Evolutionary conservation across 2,113 vertebrate species (phyloP).

Genomic region (Sinocyclocheilus anophthalmus): DNA sequence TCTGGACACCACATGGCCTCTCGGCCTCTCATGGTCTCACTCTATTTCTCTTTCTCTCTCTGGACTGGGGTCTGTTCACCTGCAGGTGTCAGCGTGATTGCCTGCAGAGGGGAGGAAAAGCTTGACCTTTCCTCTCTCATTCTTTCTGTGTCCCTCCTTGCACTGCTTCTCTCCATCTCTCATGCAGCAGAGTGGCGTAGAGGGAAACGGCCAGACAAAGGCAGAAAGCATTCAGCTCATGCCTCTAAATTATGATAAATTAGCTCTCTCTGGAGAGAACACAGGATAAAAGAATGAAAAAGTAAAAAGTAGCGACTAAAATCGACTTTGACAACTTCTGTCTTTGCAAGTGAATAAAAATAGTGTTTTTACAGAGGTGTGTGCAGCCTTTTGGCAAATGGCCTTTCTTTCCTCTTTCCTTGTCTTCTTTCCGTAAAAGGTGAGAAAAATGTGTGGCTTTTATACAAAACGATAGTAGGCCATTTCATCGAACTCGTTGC

Average conservation of each 20-base stretch:
- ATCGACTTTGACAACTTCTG: constrained; percentile 59
- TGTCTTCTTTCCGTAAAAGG: constrained; percentile 7
- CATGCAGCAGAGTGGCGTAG: constrained; percentile 35
- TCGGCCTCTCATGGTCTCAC: background rate
- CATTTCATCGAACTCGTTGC: background rate
- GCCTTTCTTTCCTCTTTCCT: background rate
- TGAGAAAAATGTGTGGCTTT: constrained; percentile 22
- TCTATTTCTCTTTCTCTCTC: constrained; percentile 3
- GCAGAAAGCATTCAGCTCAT: constrained; percentile 60
- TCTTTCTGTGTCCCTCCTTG: constrained; percentile 18
- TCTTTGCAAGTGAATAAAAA: constrained; percentile 39
- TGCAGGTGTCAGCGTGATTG: constrained; percentile 32
- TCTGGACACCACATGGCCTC: background rate
- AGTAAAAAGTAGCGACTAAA: constrained; percentile 59
- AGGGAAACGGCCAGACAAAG: constrained; percentile 59
- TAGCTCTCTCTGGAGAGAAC: constrained; percentile 61
- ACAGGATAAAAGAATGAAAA: constrained; percentile 47
- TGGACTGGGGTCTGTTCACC: background rate
- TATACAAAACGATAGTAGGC: constrained; percentile 17
- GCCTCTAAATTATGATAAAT: constrained; percentile 62
- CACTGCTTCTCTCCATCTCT: background rate
- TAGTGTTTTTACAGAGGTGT: constrained; percentile 53
- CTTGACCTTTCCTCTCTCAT: constrained; percentile 62
- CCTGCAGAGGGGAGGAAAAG: constrained; percentile 50
- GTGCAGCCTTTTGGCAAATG: constrained; percentile 52